Evolutionary conservation across 2,888 invertebrate species (phyloP).

Genomic region (Chrysolina oricalcia): DNA sequence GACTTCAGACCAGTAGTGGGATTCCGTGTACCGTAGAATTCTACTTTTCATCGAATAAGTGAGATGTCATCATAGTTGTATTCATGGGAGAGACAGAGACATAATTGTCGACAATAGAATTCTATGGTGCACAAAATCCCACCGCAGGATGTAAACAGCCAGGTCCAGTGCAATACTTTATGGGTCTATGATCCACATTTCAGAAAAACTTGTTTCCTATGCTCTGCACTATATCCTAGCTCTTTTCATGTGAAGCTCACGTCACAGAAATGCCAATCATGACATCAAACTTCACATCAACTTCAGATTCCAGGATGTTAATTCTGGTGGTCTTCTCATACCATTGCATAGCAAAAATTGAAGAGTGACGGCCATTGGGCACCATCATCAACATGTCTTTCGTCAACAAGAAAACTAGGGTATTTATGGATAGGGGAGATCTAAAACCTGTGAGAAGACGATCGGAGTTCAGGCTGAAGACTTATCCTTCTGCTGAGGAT

Average conservation of each 20-base stretch:
- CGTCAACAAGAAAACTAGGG: constrained; percentile 39
- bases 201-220: no score
- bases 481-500: constrained; percentile 75
- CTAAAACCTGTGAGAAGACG: constrained; percentile 39
- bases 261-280: neutral
- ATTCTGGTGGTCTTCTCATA: constrained; percentile 1
- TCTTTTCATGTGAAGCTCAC: neutral
- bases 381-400: constrained; percentile 44
- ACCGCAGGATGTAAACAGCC: no score
- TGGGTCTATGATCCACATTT: no score
- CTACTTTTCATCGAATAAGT: no score
- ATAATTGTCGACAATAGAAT: no score
- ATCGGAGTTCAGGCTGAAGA: constrained; percentile 75
- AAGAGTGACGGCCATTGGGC: constrained; percentile 14
- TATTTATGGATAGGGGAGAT: constrained; percentile 36
- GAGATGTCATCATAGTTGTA: no score
- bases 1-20: no score
- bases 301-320: constrained; percentile 27
- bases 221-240: neutral
- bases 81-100: no score
- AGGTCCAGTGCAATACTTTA: no score
- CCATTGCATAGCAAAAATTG: constrained; percentile 23
- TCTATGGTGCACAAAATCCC: no score
- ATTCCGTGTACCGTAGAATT: no score
- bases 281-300: constrained; percentile 30